phyloP scores from a whole-genome alignment of 2,797 vertebrate species.

The Mastacembelus armatus region DNA sequence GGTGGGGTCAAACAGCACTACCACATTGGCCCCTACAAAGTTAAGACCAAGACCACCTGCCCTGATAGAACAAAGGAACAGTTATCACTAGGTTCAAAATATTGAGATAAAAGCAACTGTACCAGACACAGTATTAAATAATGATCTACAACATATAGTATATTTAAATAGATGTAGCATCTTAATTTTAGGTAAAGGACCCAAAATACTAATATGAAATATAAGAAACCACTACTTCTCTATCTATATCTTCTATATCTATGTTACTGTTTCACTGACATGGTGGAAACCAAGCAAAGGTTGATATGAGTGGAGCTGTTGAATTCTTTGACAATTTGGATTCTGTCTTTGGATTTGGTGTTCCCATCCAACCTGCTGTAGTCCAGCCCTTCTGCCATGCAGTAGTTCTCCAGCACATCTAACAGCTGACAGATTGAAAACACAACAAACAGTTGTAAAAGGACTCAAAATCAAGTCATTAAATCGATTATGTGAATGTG shows the following conservation, averaged over 20 bases:
- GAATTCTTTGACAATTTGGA: slow-evolving; percentile 94
- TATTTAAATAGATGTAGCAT: too few species aligned
- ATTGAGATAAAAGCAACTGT: background rate
- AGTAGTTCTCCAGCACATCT: slow-evolving; percentile 93
- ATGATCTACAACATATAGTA: too few species aligned
- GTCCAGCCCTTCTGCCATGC: slow-evolving; percentile 94
- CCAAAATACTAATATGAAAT: background rate
- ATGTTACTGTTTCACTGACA: slow-evolving; percentile 84
- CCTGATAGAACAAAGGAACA: slow-evolving; percentile 76
- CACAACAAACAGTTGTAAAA: slow-evolving; percentile 3
- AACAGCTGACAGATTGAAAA: slow-evolving; percentile 83
- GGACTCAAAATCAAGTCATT: slow-evolving; percentile 2
- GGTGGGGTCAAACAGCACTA: slow-evolving; percentile 95
- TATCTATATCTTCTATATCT: background rate
- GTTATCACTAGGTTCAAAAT: background rate
- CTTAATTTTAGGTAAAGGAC: background rate
- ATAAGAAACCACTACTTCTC: background rate
- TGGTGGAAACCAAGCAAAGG: slow-evolving; percentile 96
- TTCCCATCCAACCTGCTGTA: slow-evolving; percentile 93
- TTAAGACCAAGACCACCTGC: slow-evolving; percentile 96
- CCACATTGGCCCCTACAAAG: slow-evolving; percentile 95
- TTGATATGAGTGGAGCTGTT: slow-evolving; percentile 89
- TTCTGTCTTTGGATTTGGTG: slow-evolving; percentile 93
- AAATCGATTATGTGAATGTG: background rate
- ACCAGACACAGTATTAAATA: background rate